Percentiles rank a stretch among this genome's conserved stretches.
Conservation (phyloP, 2,888 invertebrate species). For the Melangyna quadrimaculata region DNA sequence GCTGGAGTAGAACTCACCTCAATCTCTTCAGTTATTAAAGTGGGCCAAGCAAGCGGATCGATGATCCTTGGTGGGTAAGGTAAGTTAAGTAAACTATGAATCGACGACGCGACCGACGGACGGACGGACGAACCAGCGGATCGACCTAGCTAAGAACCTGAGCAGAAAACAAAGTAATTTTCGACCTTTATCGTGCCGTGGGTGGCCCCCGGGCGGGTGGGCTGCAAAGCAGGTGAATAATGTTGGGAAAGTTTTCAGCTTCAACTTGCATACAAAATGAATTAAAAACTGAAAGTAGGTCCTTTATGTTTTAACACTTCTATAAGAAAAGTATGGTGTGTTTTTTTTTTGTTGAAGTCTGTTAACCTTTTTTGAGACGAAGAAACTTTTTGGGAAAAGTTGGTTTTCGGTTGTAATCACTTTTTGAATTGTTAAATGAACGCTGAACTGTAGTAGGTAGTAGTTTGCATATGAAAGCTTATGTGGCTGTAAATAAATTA, state of each 20-base stretch:
- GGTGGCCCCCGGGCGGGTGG: background rate
- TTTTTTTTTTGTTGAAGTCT: slow-evolving; percentile 4
- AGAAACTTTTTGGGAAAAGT: slow-evolving; percentile 55
- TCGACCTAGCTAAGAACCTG: slow-evolving; percentile 1
- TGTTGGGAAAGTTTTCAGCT: slow-evolving; percentile 53
- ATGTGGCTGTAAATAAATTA: slow-evolving; percentile 54
- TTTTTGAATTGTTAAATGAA: slow-evolving; percentile 51
- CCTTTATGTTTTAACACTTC: slow-evolving; percentile 24
- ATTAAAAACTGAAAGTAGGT: slow-evolving; percentile 43
- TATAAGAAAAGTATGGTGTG: background rate
- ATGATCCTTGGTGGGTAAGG: slow-evolving; percentile 34
- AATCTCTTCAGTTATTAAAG: slow-evolving; percentile 55
- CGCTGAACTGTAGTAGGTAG: background rate
- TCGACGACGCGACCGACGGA: background rate
- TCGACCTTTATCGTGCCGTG: slow-evolving; percentile 58
- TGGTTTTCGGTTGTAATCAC: slow-evolving; percentile 58
- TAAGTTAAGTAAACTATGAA: background rate
- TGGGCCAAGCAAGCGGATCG: slow-evolving; percentile 53
- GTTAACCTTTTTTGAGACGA: background rate
- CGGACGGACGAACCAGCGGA: background rate
- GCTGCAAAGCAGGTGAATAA: slow-evolving; percentile 17
- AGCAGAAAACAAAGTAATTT: slow-evolving; percentile 40
- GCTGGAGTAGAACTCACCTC: slow-evolving; percentile 23
- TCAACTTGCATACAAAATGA: slow-evolving; percentile 66
- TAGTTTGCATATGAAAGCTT: slow-evolving; percentile 30